Evolutionary conservation across 2,797 vertebrate genomes (phyloP).

Genomic region (Galago senegalensis): DNA sequence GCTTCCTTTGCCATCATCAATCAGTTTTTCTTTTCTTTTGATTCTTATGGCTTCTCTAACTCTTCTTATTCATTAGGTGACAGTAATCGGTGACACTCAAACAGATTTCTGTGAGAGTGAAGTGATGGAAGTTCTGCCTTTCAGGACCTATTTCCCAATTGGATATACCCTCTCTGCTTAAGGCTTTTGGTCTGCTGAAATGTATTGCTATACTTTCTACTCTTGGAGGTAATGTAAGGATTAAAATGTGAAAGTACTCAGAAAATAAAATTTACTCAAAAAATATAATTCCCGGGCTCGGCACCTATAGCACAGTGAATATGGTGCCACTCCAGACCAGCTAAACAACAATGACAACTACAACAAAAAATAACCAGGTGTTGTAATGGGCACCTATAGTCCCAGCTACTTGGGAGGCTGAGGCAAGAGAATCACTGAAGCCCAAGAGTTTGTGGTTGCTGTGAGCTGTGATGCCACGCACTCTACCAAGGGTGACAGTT

Average conservation of each 20-base stretch:
- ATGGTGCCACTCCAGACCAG: no score
- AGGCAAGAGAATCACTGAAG: no score
- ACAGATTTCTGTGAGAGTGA: not conserved
- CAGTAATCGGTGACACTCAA: not conserved
- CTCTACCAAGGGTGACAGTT: no score
- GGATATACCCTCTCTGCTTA: not conserved
- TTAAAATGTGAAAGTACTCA: slow-evolving; percentile 8
- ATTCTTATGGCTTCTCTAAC: not conserved
- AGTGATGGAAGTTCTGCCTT: not conserved
- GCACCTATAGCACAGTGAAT: no score
- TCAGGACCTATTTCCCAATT: not conserved
- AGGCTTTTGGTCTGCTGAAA: slow-evolving; percentile 6
- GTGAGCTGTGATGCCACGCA: no score
- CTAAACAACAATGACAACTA: no score
- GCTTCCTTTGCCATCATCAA: not conserved
- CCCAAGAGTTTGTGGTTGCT: no score
- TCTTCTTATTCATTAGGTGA: not conserved
- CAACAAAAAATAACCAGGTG: no score
- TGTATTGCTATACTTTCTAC: not conserved
- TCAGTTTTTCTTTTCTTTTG: not conserved
- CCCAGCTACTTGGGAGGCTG: no score
- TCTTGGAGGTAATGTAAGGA: not conserved
- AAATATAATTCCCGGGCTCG: not conserved
- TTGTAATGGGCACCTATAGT: no score
- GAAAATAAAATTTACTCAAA: not conserved